These are phyloP conservation scores for Geophilus truncorum DNA, from an alignment of 2,888 invertebrate genomes.

Conservation along the genomic window DNA sequence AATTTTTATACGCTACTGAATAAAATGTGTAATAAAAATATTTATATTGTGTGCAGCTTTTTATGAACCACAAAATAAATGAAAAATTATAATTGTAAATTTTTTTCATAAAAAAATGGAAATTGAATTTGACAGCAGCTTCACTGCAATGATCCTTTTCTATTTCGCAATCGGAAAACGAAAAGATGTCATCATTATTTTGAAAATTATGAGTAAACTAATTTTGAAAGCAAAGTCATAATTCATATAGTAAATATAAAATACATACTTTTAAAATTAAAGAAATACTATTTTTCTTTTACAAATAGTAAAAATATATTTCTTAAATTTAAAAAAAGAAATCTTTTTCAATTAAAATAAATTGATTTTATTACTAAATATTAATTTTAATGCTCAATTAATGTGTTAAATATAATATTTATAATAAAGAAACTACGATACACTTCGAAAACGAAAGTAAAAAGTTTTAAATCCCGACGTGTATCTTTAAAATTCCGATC, in stretches of 20 bases:
- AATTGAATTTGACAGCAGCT: neutral
- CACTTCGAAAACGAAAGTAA: neutral
- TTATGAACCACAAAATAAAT: neutral
- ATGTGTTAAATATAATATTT: neutral
- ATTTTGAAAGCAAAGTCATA: neutral
- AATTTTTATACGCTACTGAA: neutral
- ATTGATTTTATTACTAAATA: neutral
- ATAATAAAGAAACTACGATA: neutral
- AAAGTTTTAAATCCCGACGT: neutral
- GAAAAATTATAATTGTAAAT: neutral
- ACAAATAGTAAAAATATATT: too few relatives aligned
- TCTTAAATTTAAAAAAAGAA: too few relatives aligned
- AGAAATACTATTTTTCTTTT: too few relatives aligned
- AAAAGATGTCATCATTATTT: neutral
- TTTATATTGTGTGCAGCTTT: neutral
- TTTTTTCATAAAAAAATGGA: neutral
- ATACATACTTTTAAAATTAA: too few relatives aligned
- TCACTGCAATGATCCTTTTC: conserved; percentile 5
- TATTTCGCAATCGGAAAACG: neutral
- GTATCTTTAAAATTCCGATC: conserved; percentile 12
- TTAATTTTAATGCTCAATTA: neutral
- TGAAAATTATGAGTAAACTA: neutral
- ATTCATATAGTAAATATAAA: too few relatives aligned
- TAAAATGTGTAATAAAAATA: neutral
- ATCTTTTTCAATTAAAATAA: neutral